These are phyloP conservation scores for Aculops lycopersici DNA, from an alignment of 1,140 invertebrate species.

Conservation along the genomic window DNA sequence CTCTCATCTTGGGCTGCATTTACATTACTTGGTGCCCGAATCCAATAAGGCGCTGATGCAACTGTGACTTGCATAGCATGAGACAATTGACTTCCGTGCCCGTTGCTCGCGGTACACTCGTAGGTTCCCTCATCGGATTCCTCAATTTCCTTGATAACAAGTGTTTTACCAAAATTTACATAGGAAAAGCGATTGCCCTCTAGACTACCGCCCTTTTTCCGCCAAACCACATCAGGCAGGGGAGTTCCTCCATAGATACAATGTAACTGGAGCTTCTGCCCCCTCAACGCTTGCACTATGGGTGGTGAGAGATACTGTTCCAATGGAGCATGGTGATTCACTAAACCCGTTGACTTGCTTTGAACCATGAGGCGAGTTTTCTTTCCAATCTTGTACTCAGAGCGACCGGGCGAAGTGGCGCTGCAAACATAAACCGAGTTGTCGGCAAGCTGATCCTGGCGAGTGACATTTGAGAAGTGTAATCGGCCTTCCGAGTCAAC, in stretches of 20 bases:
- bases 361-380: constrained; percentile 37
- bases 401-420: constrained; percentile 37
- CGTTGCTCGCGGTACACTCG: constrained; percentile 63
- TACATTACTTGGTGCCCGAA: constrained; percentile 49
- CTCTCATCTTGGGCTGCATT: constrained; percentile 67
- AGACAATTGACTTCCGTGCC: constrained; percentile 42
- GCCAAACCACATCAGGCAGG: constrained; percentile 29
- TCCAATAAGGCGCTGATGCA: constrained; percentile 61
- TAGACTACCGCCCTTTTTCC: constrained; percentile 28
- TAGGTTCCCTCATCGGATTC: constrained; percentile 57
- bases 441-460: constrained; percentile 39
- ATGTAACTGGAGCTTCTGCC: constrained; percentile 30
- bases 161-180: constrained; percentile 56
- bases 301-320: constrained; percentile 49
- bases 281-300: constrained; percentile 45
- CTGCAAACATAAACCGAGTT: constrained; percentile 50
- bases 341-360: constrained; percentile 28
- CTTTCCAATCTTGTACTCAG: constrained; percentile 49
- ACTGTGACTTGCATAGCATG: constrained; percentile 50
- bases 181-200: constrained; percentile 32
- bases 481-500: constrained; percentile 67
- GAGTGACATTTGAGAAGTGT: constrained; percentile 72
- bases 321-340: constrained; percentile 34
- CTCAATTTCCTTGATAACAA: constrained; percentile 46
- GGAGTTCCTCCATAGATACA: constrained; percentile 16